A percentile compares a stretch with the other conserved stretches of the same genome.
phyloP scores from a whole-genome alignment of 2,888 invertebrate genomes.

The Tortricodes alternella region DNA sequence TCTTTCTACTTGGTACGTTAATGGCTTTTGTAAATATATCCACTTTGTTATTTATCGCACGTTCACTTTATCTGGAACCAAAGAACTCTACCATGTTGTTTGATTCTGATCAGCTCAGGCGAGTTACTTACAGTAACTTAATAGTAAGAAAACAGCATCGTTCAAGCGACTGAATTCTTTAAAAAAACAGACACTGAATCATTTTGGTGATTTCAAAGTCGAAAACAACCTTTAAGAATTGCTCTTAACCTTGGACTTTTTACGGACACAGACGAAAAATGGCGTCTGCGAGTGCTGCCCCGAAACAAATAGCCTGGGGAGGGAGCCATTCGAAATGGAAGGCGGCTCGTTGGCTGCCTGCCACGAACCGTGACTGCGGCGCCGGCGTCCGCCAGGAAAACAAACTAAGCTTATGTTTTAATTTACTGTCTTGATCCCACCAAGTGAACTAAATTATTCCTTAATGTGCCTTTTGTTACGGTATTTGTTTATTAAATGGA shows the following conservation, averaged over 20 bases:
- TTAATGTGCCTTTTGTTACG: no score
- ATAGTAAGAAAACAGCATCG: no score
- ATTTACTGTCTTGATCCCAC: slow-evolving; percentile 35
- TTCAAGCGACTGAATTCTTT: no score
- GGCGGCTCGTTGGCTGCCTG: slow-evolving; percentile 58
- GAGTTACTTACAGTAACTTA: no score
- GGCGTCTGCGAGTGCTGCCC: slow-evolving; percentile 41
- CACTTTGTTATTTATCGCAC: neutral
- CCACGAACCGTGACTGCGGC: slow-evolving; percentile 52
- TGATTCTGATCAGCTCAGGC: no score
- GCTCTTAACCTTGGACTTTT: slow-evolving; percentile 20
- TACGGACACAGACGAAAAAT: slow-evolving; percentile 14
- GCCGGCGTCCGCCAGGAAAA: slow-evolving; percentile 46
- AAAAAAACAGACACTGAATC: no score
- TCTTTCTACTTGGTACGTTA: slow-evolving; percentile 40
- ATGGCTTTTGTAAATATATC: slow-evolving; percentile 33
- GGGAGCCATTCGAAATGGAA: slow-evolving; percentile 33
- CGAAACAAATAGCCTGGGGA: slow-evolving; percentile 45
- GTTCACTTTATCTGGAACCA: neutral
- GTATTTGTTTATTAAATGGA: no score
- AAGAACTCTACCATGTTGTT: no score
- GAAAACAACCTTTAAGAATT: slow-evolving; percentile 12
- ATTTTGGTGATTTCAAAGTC: neutral
- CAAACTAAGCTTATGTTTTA: slow-evolving; percentile 51
- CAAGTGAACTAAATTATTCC: slow-evolving; percentile 17